Evolutionary conservation across 2,113 vertebrate genomes (phyloP).

Genomic region (Ptilorrhoa leucosticta): DNA sequence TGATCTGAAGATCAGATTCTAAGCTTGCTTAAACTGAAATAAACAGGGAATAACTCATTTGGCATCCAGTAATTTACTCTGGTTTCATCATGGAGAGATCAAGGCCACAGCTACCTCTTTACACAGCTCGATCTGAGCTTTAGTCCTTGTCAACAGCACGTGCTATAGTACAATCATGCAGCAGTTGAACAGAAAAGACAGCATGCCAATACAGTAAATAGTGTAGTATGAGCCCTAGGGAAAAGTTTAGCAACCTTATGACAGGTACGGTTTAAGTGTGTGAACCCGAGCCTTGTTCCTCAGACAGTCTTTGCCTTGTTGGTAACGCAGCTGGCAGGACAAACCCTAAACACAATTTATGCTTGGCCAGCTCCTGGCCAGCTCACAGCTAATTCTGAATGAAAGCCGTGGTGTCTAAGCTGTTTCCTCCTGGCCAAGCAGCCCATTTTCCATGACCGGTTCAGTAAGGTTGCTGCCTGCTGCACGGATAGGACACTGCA

Average conservation of each 20-base stretch:
- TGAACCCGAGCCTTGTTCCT: not conserved
- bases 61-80: not conserved
- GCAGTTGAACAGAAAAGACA: not conserved
- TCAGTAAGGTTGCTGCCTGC: not conserved
- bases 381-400: conserved; percentile 45
- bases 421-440: conserved; percentile 13
- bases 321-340: conserved; percentile 1
- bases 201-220: conserved; percentile 16
- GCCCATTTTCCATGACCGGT: not conserved
- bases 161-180: not conserved
- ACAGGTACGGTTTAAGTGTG: not conserved
- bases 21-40: not conserved
- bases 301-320: conserved; percentile 23
- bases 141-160: not conserved
- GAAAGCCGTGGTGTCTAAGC: conserved; percentile 34
- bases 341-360: conserved; percentile 13
- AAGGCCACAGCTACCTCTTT: conserved; percentile 2
- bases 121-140: not conserved
- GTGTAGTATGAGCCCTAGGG: not conserved
- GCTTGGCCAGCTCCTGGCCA: conserved; percentile 16
- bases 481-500: not conserved
- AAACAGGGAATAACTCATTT: not conserved
- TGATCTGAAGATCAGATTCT: not conserved
- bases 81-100: not conserved
- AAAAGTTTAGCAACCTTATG: not conserved